Percentiles rank a stretch among this genome's conserved stretches.
These are phyloP conservation scores for Sebastes oblongus DNA, from an alignment of 2,797 vertebrate genomes.

Conservation along the genomic window DNA sequence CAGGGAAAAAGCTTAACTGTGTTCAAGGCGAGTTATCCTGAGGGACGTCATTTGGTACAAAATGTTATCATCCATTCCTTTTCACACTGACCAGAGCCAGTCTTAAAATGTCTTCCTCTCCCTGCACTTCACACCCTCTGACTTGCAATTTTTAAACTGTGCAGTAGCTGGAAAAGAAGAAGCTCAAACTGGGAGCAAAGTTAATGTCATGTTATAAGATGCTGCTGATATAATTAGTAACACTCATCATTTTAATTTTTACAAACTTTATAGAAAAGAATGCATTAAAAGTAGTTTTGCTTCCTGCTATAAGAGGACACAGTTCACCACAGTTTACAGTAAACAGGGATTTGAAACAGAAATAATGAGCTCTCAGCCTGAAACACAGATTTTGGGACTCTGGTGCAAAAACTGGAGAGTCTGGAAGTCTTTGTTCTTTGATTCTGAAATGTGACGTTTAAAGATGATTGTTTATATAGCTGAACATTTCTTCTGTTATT, in stretches of 20 bases:
- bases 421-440: not conserved
- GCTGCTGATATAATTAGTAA: not conserved
- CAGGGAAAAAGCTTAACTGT: not conserved
- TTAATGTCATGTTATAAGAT: not conserved
- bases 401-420: not conserved
- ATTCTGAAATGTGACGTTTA: slow-evolving; percentile 20
- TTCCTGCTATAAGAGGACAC: not conserved
- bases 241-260: not conserved
- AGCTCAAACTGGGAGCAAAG: not conserved
- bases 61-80: not conserved
- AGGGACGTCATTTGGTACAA: slow-evolving; percentile 5
- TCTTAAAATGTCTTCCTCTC: not conserved
- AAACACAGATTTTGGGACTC: not conserved
- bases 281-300: not conserved
- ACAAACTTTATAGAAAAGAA: not conserved
- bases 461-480: not conserved
- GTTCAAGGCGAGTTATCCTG: not conserved
- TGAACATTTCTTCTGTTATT: slow-evolving; percentile 1
- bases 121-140: not conserved
- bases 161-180: not conserved
- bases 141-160: slow-evolving; percentile 5
- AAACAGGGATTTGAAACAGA: not conserved
- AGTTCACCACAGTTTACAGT: not conserved
- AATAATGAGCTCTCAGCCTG: slow-evolving; percentile 30
- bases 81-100: not conserved